Conservation (phyloP, 2,797 vertebrate species). For the Pachyuromys duprasi region DNA sequence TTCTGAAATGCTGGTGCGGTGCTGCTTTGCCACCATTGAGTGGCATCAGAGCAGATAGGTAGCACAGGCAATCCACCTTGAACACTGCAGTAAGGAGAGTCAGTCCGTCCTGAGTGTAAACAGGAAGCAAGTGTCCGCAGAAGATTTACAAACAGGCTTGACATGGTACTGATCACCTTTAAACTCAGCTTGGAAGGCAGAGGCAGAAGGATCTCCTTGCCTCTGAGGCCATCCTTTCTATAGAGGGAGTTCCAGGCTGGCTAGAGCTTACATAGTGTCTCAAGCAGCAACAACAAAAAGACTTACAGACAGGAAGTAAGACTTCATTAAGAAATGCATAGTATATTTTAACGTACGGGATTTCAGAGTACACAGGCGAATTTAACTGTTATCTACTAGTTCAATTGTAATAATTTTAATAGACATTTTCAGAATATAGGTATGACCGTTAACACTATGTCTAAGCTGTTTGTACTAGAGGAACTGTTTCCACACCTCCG, state of each 20-base stretch:
- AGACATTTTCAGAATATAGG: not conserved
- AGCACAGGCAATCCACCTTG: no score
- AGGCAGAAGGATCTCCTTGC: not conserved
- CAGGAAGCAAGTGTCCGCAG: not conserved
- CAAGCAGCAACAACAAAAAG: not conserved
- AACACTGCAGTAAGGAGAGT: rapidly evolving
- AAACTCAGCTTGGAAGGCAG: not conserved
- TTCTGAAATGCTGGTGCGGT: not conserved
- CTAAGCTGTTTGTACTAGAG: not conserved
- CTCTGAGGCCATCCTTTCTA: not conserved
- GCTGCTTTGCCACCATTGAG: not conserved
- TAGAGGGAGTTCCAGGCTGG: not conserved
- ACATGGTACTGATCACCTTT: not conserved
- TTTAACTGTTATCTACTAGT: not conserved
- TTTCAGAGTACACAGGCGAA: not conserved
- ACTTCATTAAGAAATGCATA: not conserved
- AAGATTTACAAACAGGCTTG: not conserved
- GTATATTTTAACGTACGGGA: not conserved
- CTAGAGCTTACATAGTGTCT: not conserved
- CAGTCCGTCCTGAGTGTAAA: not conserved
- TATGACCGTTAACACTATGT: not conserved
- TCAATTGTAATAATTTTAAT: not conserved
- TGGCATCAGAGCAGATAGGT: not conserved
- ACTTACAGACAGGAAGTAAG: not conserved
- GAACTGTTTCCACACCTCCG: not conserved